Evolutionary conservation across 2,888 invertebrate species (phyloP), one percentile per base, ranked within the genome.

Genomic region (Thysanoteuthis rhombus): DNA sequence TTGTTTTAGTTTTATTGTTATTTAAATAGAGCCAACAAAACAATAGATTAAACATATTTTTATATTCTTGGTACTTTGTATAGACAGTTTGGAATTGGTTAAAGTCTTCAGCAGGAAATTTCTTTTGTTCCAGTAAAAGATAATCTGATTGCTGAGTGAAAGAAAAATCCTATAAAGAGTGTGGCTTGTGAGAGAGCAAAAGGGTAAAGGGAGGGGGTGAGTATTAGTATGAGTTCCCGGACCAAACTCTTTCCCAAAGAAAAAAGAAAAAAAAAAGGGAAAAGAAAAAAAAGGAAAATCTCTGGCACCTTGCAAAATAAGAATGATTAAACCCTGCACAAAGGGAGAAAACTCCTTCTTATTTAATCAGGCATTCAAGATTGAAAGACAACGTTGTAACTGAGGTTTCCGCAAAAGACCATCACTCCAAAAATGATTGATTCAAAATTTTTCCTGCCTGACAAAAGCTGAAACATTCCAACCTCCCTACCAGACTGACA

Each of bases 361-460:
- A 75, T 75, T n/a, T 75, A 75, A 75, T 75, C 75, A 75, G 75
- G n/a, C 75, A 19, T 36, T 36, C n/a, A 75, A 75, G 75, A 75
- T 75, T 75, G 75, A 75, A 75, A 75, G n/a, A 36, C n/a, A 75
- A 75, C 75, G 36, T 75, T 36, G 75, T 75, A 75, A 75, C n/a
- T 75, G 12, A 0, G 75, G 12, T 75, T 75, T 75, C 75, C n/a
- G n/a, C 75, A 75, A 75, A 75, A 75, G 75, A 75, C 75, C 75
- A 75, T 75, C 75, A 36, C 75, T 75, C 75, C 19, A 75, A 75
- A 75, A 75, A 75, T 75, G 75, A 75, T 75, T 36, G 75, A 75
- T 75, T 75, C 75, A 75, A 75, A 75, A n/a, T n/a, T 75, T 75
- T 75, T 75, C 75, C 75, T n/a, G 75, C n/a, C 75, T 75, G 75